These are phyloP conservation scores for Hyalella azteca DNA, from an alignment of 2,888 invertebrate species.

Conservation along the genomic window DNA sequence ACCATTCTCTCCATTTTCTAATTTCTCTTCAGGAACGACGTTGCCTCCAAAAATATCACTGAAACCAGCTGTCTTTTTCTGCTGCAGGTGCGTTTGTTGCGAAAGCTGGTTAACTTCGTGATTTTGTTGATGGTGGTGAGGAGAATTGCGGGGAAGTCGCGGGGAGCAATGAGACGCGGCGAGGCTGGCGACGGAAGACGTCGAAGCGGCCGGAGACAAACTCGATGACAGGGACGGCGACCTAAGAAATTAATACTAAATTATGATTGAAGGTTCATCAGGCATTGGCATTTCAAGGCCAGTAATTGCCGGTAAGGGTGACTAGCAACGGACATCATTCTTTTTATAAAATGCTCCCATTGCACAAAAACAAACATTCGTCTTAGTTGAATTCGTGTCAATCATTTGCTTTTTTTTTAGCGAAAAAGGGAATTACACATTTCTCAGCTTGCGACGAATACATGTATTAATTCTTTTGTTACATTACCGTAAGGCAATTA, in stretches of 20 bases:
- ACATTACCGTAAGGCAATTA: neutral
- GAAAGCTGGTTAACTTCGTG: neutral
- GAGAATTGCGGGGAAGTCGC: neutral
- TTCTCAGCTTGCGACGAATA: neutral
- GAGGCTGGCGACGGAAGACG: conserved; percentile 4
- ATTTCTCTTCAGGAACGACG: neutral
- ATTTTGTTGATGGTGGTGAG: neutral
- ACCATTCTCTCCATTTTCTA: too few relatives aligned
- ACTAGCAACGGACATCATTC: too few relatives aligned
- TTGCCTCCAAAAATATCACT: neutral
- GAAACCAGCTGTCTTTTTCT: neutral
- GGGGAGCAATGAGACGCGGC: conserved; percentile 7
- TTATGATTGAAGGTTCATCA: neutral
- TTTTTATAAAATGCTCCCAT: too few relatives aligned
- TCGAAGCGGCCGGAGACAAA: conserved; percentile 63
- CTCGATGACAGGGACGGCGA: conserved; percentile 64
- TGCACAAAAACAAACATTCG: neutral
- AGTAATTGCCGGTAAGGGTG: too few relatives aligned
- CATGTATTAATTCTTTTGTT: too few relatives aligned
- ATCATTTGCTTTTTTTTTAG: neutral
- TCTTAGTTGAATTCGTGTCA: neutral
- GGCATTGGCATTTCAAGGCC: neutral
- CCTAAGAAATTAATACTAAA: conserved; percentile 54
- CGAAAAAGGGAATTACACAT: neutral
- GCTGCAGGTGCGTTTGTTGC: too few relatives aligned